Percentiles rank a stretch among this genome's conserved stretches.
These are phyloP conservation scores for Pollimyrus isidori DNA, from an alignment of 2,113 vertebrate genomes.

Conservation along the genomic window DNA sequence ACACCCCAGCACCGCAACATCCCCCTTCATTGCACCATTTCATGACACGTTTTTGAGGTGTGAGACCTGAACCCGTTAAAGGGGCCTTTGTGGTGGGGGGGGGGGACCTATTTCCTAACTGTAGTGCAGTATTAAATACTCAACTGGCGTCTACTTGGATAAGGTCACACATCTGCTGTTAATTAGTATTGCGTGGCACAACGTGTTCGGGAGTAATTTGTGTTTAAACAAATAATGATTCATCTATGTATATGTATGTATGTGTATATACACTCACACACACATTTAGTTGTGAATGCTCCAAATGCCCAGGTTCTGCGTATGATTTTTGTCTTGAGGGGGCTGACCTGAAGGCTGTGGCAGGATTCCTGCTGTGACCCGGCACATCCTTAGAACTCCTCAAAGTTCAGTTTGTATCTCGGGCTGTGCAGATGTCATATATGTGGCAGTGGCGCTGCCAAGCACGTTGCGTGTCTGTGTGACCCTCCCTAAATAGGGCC, in stretches of 20 bases:
- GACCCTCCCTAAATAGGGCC: neutral
- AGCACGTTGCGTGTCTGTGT: neutral
- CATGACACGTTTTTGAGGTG: neutral
- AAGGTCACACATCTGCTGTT: neutral
- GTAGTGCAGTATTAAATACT: neutral
- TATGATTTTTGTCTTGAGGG: neutral
- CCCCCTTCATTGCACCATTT: neutral
- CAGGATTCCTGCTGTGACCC: neutral
- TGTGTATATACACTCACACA: neutral
- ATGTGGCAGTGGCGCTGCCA: neutral
- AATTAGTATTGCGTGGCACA: neutral
- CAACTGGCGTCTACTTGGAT: neutral
- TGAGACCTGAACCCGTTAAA: neutral
- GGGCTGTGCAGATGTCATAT: neutral
- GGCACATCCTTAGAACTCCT: neutral
- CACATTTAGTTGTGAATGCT: neutral
- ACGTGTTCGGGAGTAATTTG: neutral
- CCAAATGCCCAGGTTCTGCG: neutral
- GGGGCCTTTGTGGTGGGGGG: neutral
- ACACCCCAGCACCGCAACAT: neutral
- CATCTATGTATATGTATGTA: neutral
- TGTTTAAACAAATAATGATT: neutral
- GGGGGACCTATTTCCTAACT: neutral
- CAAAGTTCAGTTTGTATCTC: neutral
- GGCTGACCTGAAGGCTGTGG: neutral